Conservation (phyloP, 2,888 invertebrate species). For the Aproaerema taeniolella region DNA sequence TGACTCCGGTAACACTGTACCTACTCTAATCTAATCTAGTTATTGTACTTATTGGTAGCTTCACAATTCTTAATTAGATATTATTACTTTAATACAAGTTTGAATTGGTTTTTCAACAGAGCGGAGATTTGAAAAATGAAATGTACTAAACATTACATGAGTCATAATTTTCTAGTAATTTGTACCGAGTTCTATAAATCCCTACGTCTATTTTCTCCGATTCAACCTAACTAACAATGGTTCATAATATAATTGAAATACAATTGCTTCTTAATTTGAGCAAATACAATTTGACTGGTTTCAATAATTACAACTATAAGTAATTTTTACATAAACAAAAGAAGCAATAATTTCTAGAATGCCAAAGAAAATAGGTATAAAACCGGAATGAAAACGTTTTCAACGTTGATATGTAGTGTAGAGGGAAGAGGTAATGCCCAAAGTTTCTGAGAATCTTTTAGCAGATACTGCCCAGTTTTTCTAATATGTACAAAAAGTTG, state of each 20-base stretch:
- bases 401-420: constrained; percentile 45
- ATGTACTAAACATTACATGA: too few relatives aligned
- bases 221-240: too few relatives aligned
- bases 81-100: constrained; percentile 18
- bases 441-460: constrained; percentile 31
- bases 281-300: constrained; percentile 35
- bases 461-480: constrained; percentile 12
- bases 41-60: constrained; percentile 67
- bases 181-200: too few relatives aligned
- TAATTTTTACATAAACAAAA: background rate
- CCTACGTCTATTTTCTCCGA: too few relatives aligned
- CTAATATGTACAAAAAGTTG: constrained; percentile 17
- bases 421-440: constrained; percentile 34
- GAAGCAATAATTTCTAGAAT: background rate
- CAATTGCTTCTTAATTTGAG: constrained; percentile 61
- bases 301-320: background rate
- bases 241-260: constrained; percentile 13
- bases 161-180: too few relatives aligned
- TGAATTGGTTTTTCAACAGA: constrained; percentile 14
- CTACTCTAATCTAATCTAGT: constrained; percentile 51
- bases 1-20: constrained; percentile 59
- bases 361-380: background rate
- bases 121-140: too few relatives aligned
- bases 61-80: constrained; percentile 40
- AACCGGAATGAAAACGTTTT: constrained; percentile 31